These are phyloP conservation scores for Microcebus jonahi DNA, from an alignment of 2,113 vertebrate genomes.

Conservation along the genomic window DNA sequence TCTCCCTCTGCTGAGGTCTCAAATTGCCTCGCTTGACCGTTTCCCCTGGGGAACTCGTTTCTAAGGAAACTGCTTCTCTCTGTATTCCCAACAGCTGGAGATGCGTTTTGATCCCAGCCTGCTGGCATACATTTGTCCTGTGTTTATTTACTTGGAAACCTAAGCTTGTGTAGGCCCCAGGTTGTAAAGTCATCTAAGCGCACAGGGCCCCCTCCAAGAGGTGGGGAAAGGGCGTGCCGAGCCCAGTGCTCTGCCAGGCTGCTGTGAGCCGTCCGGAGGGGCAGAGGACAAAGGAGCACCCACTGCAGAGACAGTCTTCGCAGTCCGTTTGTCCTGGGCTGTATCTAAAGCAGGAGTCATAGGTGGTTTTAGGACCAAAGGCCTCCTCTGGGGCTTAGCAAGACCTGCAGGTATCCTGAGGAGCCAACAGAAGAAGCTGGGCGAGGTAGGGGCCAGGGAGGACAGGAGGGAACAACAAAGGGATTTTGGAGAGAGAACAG, in stretches of 20 bases:
- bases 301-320: neutral
- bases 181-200: neutral
- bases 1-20: neutral
- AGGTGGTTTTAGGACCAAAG: neutral
- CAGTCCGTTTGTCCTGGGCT: neutral
- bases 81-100: slow-evolving; percentile 64
- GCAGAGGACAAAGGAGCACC: neutral
- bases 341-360: neutral
- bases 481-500: neutral
- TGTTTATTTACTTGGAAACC: slow-evolving; percentile 58
- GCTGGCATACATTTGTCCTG: neutral
- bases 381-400: neutral
- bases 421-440: neutral
- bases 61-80: neutral
- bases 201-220: neutral
- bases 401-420: neutral
- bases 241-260: fast-evolving
- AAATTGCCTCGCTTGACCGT: neutral
- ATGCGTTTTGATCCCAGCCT: slow-evolving; percentile 47
- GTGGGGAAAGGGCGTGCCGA: neutral
- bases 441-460: too few relatives aligned
- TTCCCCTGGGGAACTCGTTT: neutral
- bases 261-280: neutral
- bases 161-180: neutral
- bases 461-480: neutral